Evolutionary conservation across 2,797 vertebrate species (phyloP), one percentile per base, ranked within the genome.

Genomic region (Calcarius lapponicus): DNA sequence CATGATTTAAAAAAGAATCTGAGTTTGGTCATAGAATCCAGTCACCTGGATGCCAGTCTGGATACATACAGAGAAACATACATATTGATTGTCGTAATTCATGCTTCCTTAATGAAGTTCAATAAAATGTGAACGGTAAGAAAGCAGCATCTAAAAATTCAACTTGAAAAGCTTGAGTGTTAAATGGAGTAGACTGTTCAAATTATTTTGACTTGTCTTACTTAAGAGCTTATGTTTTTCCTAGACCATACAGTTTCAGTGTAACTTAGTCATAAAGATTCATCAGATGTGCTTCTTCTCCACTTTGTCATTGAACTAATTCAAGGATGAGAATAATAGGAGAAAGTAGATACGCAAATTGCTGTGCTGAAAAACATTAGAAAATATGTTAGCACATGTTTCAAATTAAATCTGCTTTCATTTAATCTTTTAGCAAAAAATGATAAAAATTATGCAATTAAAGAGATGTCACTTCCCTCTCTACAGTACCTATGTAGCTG

Each of bases 41-140:
- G 74, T 95, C 73, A 74, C 17, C 28, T 93, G 57, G 83, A 90
- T 92, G 81, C 96, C 94, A 83, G 93, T 94, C 87, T 96, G 81
- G 75, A 90, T 96, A 71, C 93, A 78, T 98, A 97, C 90, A 98
- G 98, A 97, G 98, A 98, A 98, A 97, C 96, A 86, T 54, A 29
- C 5, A 3, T 62, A 48, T 6, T 70, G 51, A 42, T 47, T 98
- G 97, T 98, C 98, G 97, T 96, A 97, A 97, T 98, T 98, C 98
- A 97, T 98, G 97, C 98, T 98, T 98, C 97, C 92, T 95, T 98
- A 98, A 98, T 98, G 96, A 98, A 94, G 96, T 98, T 98, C 98
- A 99, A 98, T 98, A 96, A 98, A 98, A 98, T 97, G 66, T 97
- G 93, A 97, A 98, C 97, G 98, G 96, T 97, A 92, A 96, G 94